These are phyloP conservation scores for Rhysida immarginata DNA, from an alignment of 1,140 invertebrate genomes.

Conservation along the genomic window DNA sequence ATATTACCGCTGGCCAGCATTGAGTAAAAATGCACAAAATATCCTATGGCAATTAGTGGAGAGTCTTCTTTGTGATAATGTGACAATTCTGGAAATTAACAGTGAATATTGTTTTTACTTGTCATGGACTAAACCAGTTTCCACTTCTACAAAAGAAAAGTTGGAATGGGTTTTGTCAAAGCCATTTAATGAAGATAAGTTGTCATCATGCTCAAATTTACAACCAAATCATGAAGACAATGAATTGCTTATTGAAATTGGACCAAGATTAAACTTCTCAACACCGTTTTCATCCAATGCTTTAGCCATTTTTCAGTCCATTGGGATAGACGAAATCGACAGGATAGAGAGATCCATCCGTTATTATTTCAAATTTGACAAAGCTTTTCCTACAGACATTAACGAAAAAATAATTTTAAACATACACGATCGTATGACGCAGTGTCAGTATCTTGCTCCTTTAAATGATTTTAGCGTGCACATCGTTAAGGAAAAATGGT, in stretches of 20 bases:
- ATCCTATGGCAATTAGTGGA: too few species aligned
- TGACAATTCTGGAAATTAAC: too few species aligned
- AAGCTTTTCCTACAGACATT: constrained; percentile 19
- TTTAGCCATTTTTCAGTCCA: constrained; percentile 75
- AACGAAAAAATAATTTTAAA: constrained; percentile 31
- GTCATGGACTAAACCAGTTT: too few species aligned
- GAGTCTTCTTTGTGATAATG: too few species aligned
- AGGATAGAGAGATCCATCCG: constrained; percentile 66
- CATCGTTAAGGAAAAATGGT: constrained; percentile 51
- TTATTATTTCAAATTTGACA: constrained; percentile 46
- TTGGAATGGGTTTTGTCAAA: constrained; percentile 24
- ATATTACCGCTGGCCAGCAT: too few species aligned
- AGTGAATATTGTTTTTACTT: too few species aligned
- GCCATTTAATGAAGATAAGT: constrained; percentile 21
- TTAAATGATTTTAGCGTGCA: constrained; percentile 49
- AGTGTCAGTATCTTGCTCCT: constrained; percentile 55
- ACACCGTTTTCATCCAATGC: constrained; percentile 89
- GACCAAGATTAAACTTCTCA: constrained; percentile 72
- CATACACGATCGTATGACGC: constrained; percentile 69
- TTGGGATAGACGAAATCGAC: constrained; percentile 51
- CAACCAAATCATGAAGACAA: constrained; percentile 10
- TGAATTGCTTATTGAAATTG: constrained; percentile 29
- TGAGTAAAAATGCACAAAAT: too few species aligned
- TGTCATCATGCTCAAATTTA: constrained; percentile 9
- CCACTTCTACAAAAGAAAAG: too few species aligned